Evolutionary conservation across 2,113 vertebrate species (phyloP).

Genomic region (Tenebrosternarchus preto): DNA sequence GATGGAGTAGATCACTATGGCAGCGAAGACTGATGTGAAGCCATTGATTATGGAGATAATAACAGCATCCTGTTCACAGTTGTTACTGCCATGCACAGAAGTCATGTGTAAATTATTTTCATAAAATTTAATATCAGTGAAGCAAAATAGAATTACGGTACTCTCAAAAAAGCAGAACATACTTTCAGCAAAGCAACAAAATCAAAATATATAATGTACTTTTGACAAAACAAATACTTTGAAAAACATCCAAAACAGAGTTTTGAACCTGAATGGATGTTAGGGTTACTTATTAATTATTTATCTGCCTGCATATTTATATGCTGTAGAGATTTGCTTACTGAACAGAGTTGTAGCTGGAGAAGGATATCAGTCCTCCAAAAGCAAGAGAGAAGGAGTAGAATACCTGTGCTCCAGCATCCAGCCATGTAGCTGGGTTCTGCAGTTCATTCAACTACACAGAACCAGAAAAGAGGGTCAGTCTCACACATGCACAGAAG

Average conservation of each 20-base stretch:
- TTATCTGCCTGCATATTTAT: too few species aligned
- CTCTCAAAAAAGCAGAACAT: too few species aligned
- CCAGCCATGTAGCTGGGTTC: slow-evolving; percentile 89
- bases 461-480: neutral
- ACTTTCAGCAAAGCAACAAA: too few species aligned
- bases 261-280: too few species aligned
- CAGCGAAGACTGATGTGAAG: slow-evolving; percentile 89
- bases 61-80: slow-evolving; percentile 89
- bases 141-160: neutral
- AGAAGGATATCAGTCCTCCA: slow-evolving; percentile 96
- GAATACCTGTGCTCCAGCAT: slow-evolving; percentile 94
- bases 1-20: slow-evolving; percentile 93
- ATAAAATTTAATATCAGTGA: too few species aligned
- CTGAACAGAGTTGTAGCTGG: slow-evolving; percentile 96
- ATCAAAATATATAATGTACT: too few species aligned
- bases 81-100: slow-evolving; percentile 78
- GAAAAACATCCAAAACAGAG: too few species aligned
- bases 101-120: neutral
- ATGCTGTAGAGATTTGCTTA: slow-evolving; percentile 73
- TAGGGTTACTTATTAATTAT: too few species aligned
- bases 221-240: too few species aligned
- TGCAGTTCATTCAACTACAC: slow-evolving; percentile 82
- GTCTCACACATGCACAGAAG: neutral
- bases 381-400: slow-evolving; percentile 95
- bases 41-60: slow-evolving; percentile 92